Evolutionary conservation across 2,888 invertebrate species (phyloP), one percentile per base, ranked within the genome.

Genomic region (Tineola bisselliella): DNA sequence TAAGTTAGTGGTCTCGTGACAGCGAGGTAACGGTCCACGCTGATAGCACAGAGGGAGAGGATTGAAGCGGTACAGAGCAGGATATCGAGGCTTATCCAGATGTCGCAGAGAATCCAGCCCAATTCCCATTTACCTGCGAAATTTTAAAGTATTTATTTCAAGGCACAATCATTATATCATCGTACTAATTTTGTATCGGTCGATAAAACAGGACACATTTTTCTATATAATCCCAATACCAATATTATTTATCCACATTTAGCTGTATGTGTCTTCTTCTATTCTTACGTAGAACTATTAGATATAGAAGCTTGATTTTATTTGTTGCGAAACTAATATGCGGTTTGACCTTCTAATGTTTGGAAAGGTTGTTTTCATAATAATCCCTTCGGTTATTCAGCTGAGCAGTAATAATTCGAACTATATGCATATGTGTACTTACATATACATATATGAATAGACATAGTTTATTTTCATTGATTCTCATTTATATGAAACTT

Each of bases 1-100:
- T 98, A 98, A 63, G 94, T 94, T 65, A 98, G 84, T 0, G 98
- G 98, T 71, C 94, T 92, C 54, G 97, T 97, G 62, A 98, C 97
- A 17, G 98, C 98, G 67, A 98, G 88, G 80, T 98, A 98, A 67
- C 93, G 89, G 80, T 94, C 94, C 64, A 97, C 91, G 70, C 95
- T 95, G 81, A 98, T 97, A 62, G 96, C 97, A 74, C 96, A 96
- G 63, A 97, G 88, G 68, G 96, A 96, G 38, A 97, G 88, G 71
- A 97, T 97, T 62, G 96, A 96, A 0, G 97, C 95, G 0, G 97
- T 97, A 81, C 97, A 97, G 60, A 98, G 90, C 64, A 97, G 91
- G 61, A 98, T 95, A 79, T 98, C 98, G 82, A 90, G 89, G 69
- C 96, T 97, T 65, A 97, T 93, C 98, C 97, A 98, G 65, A 94